Evolutionary conservation across 2,888 invertebrate genomes (phyloP), one percentile per base, ranked within the genome.

Genomic region (Oscheius myriophilus): DNA sequence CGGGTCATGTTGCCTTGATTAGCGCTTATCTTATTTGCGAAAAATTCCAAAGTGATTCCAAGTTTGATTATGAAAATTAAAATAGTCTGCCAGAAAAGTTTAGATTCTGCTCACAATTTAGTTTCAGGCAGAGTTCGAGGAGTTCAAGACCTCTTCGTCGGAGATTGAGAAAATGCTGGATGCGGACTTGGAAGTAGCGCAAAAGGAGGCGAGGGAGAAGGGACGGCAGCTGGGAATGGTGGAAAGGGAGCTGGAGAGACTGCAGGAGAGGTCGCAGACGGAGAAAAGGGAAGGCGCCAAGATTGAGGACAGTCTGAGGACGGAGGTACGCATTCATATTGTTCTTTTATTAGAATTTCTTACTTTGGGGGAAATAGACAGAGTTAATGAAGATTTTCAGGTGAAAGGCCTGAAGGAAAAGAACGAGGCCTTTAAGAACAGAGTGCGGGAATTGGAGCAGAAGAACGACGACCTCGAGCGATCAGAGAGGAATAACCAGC

Each of bases 381-480:
- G n/a, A n/a, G n/a, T n/a, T n/a, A n/a, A n/a, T n/a, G n/a, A n/a
- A 18, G 3, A 9, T 6, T 25, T 53, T 7, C 25, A 16, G 53
- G 42, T 65, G 16, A 39, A 41, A 55, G 26, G 1, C 23, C 3
- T 42, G 23, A 63, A 21, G 11, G 52, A 51, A 21, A 49, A 63
- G 18, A 21, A 21, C n/a, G 63, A 52, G n/a, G 39, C 33, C 4
- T 16, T 25, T 2, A 52, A 41, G 23, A 23, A 16, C 26, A 42
- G 58, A 59, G 69, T 72, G 45, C 66, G 75, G 2, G 58, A 61
- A 9, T 55, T 78, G 46, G 78, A 78, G 46, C 78, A 75, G 51
- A 57, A 65, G n/a, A 78, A 75, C 45, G 78, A 78, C 49, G 75
- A 72, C 1, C 61, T 78, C 25, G 75, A 78, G 46, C 64, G 67